phyloP scores from a whole-genome alignment of 2,797 vertebrate species.

The Cyprinodon diabolis region DNA sequence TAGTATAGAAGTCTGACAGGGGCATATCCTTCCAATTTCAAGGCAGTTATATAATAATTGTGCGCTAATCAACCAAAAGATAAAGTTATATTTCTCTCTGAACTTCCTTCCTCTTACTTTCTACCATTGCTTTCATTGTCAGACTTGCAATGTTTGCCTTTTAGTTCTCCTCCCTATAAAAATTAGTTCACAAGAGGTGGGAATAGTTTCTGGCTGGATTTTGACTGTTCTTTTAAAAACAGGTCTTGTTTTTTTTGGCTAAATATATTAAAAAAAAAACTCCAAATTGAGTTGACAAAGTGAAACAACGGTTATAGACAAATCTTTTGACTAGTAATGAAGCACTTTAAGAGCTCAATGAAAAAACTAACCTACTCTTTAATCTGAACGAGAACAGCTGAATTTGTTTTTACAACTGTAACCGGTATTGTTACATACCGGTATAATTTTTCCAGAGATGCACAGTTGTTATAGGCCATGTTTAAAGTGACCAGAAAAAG shows the following conservation, averaged over 20 bases:
- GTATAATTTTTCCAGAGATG: background rate
- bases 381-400: background rate
- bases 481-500: constrained; percentile 14
- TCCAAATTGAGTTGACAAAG: constrained; percentile 6
- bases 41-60: background rate
- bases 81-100: too few relatives aligned
- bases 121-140: too few relatives aligned
- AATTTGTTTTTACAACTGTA: background rate
- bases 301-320: background rate
- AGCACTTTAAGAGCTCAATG: background rate
- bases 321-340: background rate
- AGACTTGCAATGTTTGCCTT: too few relatives aligned
- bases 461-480: constrained; percentile 4
- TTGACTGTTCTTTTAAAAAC: background rate
- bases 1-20: too few relatives aligned
- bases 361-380: constrained; percentile 11
- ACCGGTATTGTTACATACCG: too few relatives aligned
- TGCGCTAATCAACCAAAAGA: too few relatives aligned
- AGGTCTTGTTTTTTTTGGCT: constrained; percentile 17
- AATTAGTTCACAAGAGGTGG: background rate
- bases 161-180: background rate
- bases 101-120: constrained; percentile 6
- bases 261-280: background rate
- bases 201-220: constrained; percentile 1
- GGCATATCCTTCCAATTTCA: background rate